A percentile compares a stretch with the other conserved stretches of the same genome.
These are phyloP conservation scores for Clunio marinus DNA, from an alignment of 2,888 invertebrate species.

Conservation along the genomic window DNA sequence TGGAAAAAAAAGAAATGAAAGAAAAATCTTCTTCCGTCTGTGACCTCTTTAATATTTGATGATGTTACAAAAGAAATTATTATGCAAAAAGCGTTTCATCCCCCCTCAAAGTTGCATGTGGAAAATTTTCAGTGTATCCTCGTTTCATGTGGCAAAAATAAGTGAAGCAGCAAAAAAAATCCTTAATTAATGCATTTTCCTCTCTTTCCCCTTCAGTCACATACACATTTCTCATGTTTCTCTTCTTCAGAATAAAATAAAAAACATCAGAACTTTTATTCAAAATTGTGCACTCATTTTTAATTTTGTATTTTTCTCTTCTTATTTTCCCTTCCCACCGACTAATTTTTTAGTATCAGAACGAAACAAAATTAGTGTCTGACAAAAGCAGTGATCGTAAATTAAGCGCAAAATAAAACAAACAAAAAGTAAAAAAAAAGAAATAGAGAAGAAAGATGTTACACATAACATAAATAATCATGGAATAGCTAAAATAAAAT, in stretches of 20 bases:
- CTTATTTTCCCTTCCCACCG: neutral
- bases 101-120: too few relatives aligned
- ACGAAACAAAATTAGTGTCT: neutral
- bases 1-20: too few relatives aligned
- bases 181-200: neutral
- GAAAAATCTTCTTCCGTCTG: neutral
- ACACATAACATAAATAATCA: too few relatives aligned
- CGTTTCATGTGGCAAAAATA: too few relatives aligned
- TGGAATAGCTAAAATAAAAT: slow-evolving; percentile 15
- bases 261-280: neutral
- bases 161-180: neutral
- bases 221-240: slow-evolving; percentile 3
- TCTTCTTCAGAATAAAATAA: neutral
- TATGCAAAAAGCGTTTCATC: neutral
- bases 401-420: slow-evolving; percentile 3
- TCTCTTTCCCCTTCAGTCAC: too few relatives aligned
- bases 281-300: slow-evolving; percentile 3
- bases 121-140: neutral
- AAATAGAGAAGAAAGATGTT: neutral
- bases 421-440: slow-evolving; percentile 8
- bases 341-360: neutral
- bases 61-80: neutral
- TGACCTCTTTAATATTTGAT: neutral
- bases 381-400: neutral
- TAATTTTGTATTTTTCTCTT: slow-evolving; percentile 7